phyloP scores from a whole-genome alignment of 2,113 vertebrate species.

The Anguilla rostrata region DNA sequence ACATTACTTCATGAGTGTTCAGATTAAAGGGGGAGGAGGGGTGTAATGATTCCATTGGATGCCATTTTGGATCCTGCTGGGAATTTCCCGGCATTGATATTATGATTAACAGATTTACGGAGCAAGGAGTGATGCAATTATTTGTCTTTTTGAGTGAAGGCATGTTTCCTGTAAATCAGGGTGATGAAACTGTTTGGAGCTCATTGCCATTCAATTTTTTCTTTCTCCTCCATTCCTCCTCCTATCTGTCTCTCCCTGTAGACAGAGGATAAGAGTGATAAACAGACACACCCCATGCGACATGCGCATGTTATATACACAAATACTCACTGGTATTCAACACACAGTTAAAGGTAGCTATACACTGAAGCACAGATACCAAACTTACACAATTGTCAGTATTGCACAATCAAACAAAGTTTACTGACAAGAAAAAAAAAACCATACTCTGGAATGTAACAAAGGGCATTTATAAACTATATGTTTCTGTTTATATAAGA shows the following conservation, averaged over 20 bases:
- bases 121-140: neutral
- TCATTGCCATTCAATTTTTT: neutral
- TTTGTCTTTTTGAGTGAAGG: neutral
- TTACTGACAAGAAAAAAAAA: neutral
- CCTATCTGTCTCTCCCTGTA: constrained; percentile 21
- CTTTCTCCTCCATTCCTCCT: constrained; percentile 7
- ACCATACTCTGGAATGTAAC: neutral
- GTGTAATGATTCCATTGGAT: neutral
- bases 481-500: neutral
- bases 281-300: constrained; percentile 1
- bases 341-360: neutral
- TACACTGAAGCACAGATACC: neutral
- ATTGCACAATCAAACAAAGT: neutral
- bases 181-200: constrained; percentile 19
- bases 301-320: neutral
- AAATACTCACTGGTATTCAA: neutral
- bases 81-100: constrained; percentile 2
- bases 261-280: constrained; percentile 11
- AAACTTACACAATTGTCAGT: neutral
- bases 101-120: neutral
- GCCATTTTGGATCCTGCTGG: neutral
- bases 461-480: neutral
- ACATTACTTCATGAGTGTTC: neutral
- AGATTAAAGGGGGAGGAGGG: neutral
- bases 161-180: constrained; percentile 1